phyloP scores from a whole-genome alignment of 2,113 vertebrate genomes.

The Isurus oxyrinchus region DNA sequence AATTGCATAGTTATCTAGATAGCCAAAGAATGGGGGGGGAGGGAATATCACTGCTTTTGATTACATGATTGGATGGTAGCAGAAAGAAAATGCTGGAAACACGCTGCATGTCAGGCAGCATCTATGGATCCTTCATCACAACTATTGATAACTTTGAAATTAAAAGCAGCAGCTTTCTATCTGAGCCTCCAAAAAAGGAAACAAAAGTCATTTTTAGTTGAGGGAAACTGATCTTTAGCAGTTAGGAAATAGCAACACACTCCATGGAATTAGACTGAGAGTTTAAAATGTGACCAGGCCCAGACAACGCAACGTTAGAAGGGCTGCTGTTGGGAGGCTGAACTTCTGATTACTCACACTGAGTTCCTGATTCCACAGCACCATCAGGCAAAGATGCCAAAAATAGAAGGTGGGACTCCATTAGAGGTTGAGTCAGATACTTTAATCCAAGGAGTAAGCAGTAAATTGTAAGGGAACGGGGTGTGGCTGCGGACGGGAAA shows the following conservation, averaged over 20 bases:
- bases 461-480: neutral
- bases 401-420: neutral
- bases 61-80: neutral
- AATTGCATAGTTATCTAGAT: neutral
- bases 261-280: neutral
- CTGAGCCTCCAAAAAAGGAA: neutral
- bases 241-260: neutral
- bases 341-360: neutral
- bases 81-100: neutral
- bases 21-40: neutral
- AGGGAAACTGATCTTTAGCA: neutral
- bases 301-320: neutral
- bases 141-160: neutral
- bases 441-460: neutral
- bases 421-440: neutral
- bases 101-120: neutral
- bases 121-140: neutral
- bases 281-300: neutral
- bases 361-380: neutral
- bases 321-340: neutral
- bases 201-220: neutral
- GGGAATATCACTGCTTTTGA: neutral
- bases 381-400: neutral
- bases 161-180: neutral
- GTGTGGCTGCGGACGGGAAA: neutral